Evolutionary conservation across 2,797 vertebrate genomes (phyloP), one percentile per base, ranked within the genome.

Genomic region (Pantherophis alleghaniensis): DNA sequence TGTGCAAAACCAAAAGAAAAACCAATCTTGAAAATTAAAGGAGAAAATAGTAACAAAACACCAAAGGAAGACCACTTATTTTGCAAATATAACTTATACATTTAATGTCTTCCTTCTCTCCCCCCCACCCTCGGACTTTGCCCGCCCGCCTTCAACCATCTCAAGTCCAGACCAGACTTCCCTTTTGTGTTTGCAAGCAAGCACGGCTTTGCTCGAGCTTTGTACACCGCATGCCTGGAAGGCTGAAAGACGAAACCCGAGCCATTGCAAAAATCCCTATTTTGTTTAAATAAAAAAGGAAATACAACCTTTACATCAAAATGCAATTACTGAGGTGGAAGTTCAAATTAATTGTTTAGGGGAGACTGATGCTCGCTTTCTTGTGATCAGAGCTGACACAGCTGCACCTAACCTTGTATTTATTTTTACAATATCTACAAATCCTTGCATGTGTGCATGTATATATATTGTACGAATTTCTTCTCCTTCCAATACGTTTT

Each of bases 171-270:
- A 88, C 55, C 37, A 79, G 94, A 96, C 95, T 96, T 95, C 95
- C 94, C 96, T 96, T 96, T 96, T 97, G 96, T 96, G 92, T 96
- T 95, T 96, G 95, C 94, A 94, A 94, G 96, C 94, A 94, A 96
- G 94, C 93, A 91, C 92, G 92, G 95, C 95, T 83, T 83, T 83
- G 74, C 74, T 96, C 95, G n/a, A 95, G 95, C 96, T 95, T 94
- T 95, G 92, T 92, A 95, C 94, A 89, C 92, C 93, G 94, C 92
- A 56, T 32, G 87, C 55, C 87, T 88, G 42, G 87, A 88, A 55
- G 55, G 87, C 53, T 61, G n/a, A 56, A 57, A 22, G 11, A 18
- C 2, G n/a, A 57, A 56, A 74, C 28, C 7, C 7, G 24, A 56
- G 11, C 55, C 11, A 24, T 7, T 37, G 11, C 5, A 32, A 74